Conservation (phyloP, 2,797 vertebrate genomes). For the Dermochelys coriacea region DNA sequence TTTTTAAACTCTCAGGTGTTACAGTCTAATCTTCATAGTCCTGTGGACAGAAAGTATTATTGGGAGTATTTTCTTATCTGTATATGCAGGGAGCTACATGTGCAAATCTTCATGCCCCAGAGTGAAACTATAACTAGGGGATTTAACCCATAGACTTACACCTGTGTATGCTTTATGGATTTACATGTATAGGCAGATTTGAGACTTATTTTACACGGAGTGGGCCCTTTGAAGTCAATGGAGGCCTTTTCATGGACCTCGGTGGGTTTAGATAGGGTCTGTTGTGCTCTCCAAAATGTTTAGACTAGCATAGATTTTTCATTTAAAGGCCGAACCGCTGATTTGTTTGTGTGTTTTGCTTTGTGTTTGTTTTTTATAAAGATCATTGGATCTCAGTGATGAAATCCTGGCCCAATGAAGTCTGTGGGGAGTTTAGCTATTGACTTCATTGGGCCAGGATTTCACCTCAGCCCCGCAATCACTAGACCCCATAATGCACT, state of each 20-base stretch:
- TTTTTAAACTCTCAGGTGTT: slow-evolving; percentile 10
- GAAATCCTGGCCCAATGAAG: neutral
- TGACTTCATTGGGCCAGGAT: neutral
- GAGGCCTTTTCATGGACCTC: neutral
- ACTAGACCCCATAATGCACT: too few species aligned
- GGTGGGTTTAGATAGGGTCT: neutral
- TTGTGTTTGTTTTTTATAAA: neutral
- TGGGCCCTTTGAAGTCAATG: neutral
- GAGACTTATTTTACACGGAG: neutral
- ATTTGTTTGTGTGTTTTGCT: neutral
- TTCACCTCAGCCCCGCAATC: neutral
- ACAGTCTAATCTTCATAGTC: neutral
- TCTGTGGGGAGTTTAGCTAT: neutral
- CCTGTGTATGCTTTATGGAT: neutral
- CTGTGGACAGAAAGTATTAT: slow-evolving; percentile 19
- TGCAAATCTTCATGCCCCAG: neutral
- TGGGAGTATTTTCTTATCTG: slow-evolving; percentile 5
- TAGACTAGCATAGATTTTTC: neutral
- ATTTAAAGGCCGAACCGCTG: too few species aligned
- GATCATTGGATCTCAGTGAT: neutral
- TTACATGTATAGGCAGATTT: neutral
- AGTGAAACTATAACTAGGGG: neutral
- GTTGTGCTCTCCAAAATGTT: neutral
- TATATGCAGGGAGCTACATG: neutral
- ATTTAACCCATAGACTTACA: neutral